Evolutionary conservation across 2,888 invertebrate genomes (phyloP).

Genomic region (Ceramica pisi): DNA sequence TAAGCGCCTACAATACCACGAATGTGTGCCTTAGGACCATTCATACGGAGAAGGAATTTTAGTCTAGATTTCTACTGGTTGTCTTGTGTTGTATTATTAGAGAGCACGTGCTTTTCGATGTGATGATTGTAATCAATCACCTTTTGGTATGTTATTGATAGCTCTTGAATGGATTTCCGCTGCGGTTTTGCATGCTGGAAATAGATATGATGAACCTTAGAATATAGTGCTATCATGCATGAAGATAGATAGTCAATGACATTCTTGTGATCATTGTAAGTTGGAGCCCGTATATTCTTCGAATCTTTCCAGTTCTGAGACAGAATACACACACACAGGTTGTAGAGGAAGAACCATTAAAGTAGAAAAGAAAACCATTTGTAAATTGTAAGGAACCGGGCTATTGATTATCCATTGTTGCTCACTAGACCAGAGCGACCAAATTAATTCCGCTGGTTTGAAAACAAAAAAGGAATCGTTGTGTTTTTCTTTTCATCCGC

Average conservation of each 20-base stretch:
- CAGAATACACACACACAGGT: not conserved
- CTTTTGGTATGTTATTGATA: constrained; percentile 27
- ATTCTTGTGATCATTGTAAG: constrained; percentile 9
- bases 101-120: constrained; percentile 32
- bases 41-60: constrained; percentile 65
- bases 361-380: not conserved
- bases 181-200: not conserved
- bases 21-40: constrained; percentile 70
- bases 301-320: not conserved
- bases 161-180: not conserved
- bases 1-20: constrained; percentile 73
- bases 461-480: constrained; percentile 44
- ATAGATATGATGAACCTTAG: constrained; percentile 10
- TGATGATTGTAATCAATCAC: constrained; percentile 38
- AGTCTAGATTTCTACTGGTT: constrained; percentile 44
- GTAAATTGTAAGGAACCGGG: constrained; percentile 18
- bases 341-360: constrained; percentile 1
- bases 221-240: not conserved
- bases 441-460: constrained; percentile 56
- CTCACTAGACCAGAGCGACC: constrained; percentile 32
- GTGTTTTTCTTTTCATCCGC: constrained; percentile 44
- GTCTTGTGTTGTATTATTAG: constrained; percentile 50
- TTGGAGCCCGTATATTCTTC: not conserved
- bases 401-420: constrained; percentile 46
- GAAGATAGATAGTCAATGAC: not conserved